These are phyloP conservation scores for Camponotus vicinus DNA, from an alignment of 1,140 invertebrate genomes.

Conservation along the genomic window DNA sequence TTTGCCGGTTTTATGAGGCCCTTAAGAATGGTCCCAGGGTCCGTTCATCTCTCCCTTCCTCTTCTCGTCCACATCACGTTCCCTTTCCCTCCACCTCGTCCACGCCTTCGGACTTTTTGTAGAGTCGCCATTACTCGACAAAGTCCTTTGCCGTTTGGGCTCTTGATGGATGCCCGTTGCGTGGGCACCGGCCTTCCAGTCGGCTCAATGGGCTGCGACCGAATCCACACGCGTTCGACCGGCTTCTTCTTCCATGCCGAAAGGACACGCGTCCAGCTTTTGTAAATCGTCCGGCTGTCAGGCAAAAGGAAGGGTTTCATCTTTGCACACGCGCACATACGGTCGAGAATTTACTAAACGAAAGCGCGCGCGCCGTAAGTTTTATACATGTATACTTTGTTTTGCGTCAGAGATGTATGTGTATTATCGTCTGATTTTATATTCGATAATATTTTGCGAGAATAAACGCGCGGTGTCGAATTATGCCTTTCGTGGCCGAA, in stretches of 20 bases:
- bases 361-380: slow-evolving; percentile 53
- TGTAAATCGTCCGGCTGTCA: slow-evolving; percentile 71
- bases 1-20: slow-evolving; percentile 83
- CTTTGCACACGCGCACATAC: background rate
- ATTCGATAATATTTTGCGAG: slow-evolving; percentile 21
- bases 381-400: slow-evolving; percentile 57
- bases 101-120: slow-evolving; percentile 75
- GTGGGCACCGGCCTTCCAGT: slow-evolving; percentile 79
- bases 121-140: slow-evolving; percentile 83
- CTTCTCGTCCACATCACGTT: slow-evolving; percentile 5
- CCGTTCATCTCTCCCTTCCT: slow-evolving; percentile 59
- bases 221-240: slow-evolving; percentile 71
- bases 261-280: slow-evolving; percentile 73
- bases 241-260: slow-evolving; percentile 50
- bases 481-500: slow-evolving; percentile 2
- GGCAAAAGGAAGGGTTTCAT: slow-evolving; percentile 38
- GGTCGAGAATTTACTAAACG: slow-evolving; percentile 62
- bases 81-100: slow-evolving; percentile 53
- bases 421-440: slow-evolving; percentile 57
- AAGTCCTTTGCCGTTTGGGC: slow-evolving; percentile 81
- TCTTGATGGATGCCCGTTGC: slow-evolving; percentile 83
- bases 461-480: slow-evolving; percentile 41
- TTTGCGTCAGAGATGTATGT: slow-evolving; percentile 45
- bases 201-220: slow-evolving; percentile 75
- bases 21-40: slow-evolving; percentile 78